phyloP scores from a whole-genome alignment of 37 sponge, comb jelly and placozoan species.

The Oscarella lobularis region DNA sequence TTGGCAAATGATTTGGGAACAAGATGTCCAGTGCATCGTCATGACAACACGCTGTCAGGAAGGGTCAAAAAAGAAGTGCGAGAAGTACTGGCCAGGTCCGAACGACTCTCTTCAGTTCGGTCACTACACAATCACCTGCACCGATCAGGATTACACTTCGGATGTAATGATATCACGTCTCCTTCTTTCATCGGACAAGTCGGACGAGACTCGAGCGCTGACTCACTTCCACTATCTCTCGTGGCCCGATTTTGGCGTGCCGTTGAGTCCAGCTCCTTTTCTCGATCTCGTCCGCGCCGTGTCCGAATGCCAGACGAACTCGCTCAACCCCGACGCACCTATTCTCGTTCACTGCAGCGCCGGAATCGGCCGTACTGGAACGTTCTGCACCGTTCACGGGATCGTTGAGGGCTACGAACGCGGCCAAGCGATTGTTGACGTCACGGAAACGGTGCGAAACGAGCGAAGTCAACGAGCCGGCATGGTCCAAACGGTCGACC shows the following conservation, averaged over 20 bases:
- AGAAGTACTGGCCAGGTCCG: slow-evolving; percentile 57
- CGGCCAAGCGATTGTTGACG: slow-evolving; percentile 15
- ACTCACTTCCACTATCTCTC: slow-evolving; percentile 40
- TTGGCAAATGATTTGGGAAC: slow-evolving; percentile 74
- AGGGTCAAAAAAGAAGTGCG: slow-evolving; percentile 12
- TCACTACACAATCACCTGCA: slow-evolving; percentile 16
- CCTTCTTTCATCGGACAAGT: neutral
- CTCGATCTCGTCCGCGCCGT: slow-evolving; percentile 14
- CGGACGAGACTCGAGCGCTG: slow-evolving; percentile 10
- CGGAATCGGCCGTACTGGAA: slow-evolving; percentile 40
- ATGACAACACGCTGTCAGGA: slow-evolving; percentile 32
- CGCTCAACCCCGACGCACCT: slow-evolving; percentile 8
- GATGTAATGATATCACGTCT: neutral
- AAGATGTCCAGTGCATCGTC: slow-evolving; percentile 33
- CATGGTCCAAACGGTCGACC: slow-evolving; percentile 38
- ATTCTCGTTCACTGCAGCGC: slow-evolving; percentile 42
- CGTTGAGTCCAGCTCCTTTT: slow-evolving; percentile 15
- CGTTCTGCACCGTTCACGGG: slow-evolving; percentile 21
- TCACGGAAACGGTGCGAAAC: slow-evolving; percentile 14
- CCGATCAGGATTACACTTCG: neutral
- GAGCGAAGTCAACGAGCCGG: slow-evolving; percentile 32
- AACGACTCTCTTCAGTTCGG: slow-evolving; percentile 26
- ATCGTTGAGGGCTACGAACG: slow-evolving; percentile 14
- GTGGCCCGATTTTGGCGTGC: slow-evolving; percentile 61
- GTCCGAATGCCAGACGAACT: neutral